Evolutionary conservation across 53 echinoderm and acorn worm species (phyloP), one percentile per base, ranked within the genome.

Genomic region (Astropecten irregularis): DNA sequence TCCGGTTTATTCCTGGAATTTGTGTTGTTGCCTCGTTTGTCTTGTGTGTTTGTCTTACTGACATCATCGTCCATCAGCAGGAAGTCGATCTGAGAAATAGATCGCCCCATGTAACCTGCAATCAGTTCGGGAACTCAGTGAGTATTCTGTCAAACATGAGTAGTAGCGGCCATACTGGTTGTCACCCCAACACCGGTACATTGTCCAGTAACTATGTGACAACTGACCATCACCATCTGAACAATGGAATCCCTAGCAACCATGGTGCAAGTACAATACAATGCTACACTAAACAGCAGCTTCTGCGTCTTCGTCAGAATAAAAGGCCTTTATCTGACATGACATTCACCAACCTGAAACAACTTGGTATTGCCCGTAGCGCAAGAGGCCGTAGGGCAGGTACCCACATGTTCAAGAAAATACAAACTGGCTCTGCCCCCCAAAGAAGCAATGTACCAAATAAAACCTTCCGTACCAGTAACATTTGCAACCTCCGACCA

Each of bases 361-460:
- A 32, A 0, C 32, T 63, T 9, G 63, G 63, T 33, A 63, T 63
- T 33, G 34, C 33, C 30, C 63, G 63, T 63, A 11, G 19, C 32
- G 20, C 58, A 58, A 13, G 63, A 63, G 63, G 63, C 11, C 63
- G 63, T 30, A 29, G 63, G 19, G 63, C 32, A 2, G 63, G 63
- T 11, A 19, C 63, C 30, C 63, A 63, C n/a, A 63, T 63, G 63
- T 63, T 63, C 31, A 63, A 33, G 63, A 63, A 63, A 63, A 63
- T 63, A 26, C 34, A 9, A 19, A 1, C 34, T 10, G 63, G 28
- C 3, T 19, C 11, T 13, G 31, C n/a, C 34, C 34, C 31, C 34
- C 19, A 63, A 19, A 63, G 14, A 9, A 30, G 63, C 10, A 63
- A 63, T 30, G 9, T 33, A 9, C 1, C 32, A 31, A n/a, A 31